These are phyloP conservation scores for Drosophila orosa DNA, from an alignment of 1,140 invertebrate species.

Conservation along the genomic window DNA sequence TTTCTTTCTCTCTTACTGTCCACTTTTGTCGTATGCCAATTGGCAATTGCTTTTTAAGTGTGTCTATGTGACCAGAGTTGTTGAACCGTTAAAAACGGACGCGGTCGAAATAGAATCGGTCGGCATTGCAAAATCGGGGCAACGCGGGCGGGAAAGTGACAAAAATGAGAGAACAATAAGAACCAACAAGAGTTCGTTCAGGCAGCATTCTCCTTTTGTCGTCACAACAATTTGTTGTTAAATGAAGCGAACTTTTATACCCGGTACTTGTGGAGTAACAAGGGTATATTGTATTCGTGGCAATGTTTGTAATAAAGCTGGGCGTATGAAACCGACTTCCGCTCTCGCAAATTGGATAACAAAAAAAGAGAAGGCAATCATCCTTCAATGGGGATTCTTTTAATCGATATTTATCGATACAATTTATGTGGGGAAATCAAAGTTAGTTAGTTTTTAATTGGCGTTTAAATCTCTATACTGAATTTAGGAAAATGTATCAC, in stretches of 20 bases:
- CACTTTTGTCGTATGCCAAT: slow-evolving; percentile 55
- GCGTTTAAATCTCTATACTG: too few species aligned
- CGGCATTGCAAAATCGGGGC: not conserved
- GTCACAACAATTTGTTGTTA: slow-evolving; percentile 77
- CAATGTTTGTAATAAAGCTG: not conserved
- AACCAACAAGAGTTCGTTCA: slow-evolving; percentile 31
- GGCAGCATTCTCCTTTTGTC: slow-evolving; percentile 48
- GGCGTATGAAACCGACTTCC: not conserved
- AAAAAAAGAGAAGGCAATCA: not conserved
- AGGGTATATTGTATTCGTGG: slow-evolving; percentile 13
- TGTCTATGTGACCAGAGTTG: slow-evolving; percentile 70
- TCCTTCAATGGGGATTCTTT: not conserved
- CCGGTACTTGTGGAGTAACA: slow-evolving; percentile 4
- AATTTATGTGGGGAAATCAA: not conserved
- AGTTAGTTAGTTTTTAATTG: too few species aligned
- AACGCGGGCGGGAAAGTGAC: not conserved
- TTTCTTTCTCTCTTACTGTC: slow-evolving; percentile 15
- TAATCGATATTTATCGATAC: not conserved
- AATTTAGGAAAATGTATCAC: too few species aligned
- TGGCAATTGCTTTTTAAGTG: slow-evolving; percentile 75
- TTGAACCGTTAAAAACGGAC: slow-evolving; percentile 68
- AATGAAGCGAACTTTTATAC: slow-evolving; percentile 70
- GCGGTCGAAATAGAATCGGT: slow-evolving; percentile 23
- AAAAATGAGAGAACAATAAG: slow-evolving; percentile 26
- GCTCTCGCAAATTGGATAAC: not conserved